Percentiles rank a stretch among this genome's conserved stretches.
phyloP scores from a whole-genome alignment of 2,113 vertebrate species.

The Tupaia tana region DNA sequence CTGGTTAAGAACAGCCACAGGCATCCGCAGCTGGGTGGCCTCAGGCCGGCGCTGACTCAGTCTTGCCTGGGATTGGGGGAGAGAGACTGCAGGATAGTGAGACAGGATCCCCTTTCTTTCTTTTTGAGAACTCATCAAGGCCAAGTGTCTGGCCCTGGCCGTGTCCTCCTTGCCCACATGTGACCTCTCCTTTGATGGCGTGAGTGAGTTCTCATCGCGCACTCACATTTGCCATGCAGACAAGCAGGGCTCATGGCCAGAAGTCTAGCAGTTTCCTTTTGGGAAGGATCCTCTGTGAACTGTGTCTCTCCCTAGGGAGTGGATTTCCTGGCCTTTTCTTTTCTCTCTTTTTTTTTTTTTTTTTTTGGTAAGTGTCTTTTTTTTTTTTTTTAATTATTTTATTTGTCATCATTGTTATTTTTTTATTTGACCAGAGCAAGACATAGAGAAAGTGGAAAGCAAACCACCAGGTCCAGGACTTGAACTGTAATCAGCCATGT shows the following conservation, averaged over 20 bases:
- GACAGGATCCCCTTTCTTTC: background rate
- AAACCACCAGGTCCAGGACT: too few species aligned
- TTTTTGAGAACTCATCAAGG: background rate
- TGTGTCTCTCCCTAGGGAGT: background rate
- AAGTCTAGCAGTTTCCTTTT: background rate
- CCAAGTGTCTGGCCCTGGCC: background rate
- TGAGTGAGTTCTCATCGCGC: background rate
- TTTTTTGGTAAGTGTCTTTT: too few species aligned
- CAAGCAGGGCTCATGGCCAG: background rate
- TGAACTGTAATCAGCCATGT: too few species aligned
- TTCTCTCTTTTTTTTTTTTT: too few species aligned
- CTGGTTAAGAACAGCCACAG: background rate
- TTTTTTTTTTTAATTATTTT: too few species aligned
- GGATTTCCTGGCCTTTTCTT: background rate
- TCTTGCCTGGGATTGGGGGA: background rate
- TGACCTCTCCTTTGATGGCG: background rate
- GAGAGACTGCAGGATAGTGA: background rate
- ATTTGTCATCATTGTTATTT: too few species aligned
- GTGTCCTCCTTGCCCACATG: accelerated
- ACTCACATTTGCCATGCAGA: background rate
- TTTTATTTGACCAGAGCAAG: too few species aligned
- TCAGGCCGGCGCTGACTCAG: background rate
- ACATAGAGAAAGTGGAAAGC: too few species aligned
- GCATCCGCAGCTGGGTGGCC: slow-evolving; percentile 43
- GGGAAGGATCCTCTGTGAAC: background rate